Evolutionary conservation across 2,113 vertebrate genomes (phyloP).

Genomic region (Chroicocephalus ridibundus): DNA sequence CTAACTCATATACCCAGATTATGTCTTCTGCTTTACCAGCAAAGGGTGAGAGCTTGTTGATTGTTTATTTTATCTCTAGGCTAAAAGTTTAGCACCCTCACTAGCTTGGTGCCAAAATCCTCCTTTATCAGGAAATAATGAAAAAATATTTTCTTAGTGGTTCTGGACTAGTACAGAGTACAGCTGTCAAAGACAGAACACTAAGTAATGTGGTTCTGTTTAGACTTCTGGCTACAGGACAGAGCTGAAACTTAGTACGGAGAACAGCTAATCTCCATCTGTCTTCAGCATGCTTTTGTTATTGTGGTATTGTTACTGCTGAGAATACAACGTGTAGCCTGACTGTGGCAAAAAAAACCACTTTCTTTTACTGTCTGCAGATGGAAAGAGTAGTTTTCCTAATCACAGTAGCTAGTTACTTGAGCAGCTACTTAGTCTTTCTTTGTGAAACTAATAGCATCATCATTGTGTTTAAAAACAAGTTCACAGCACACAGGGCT

Average conservation of each 20-base stretch:
- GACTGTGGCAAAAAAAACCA: not conserved
- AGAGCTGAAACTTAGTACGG: not conserved
- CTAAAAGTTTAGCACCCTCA: not conserved
- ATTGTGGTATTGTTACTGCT: not conserved
- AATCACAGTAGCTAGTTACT: not conserved
- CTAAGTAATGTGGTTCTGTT: not conserved
- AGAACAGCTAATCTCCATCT: not conserved
- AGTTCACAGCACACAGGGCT: not conserved
- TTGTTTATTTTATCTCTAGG: not conserved
- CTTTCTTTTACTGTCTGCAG: not conserved
- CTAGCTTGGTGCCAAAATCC: not conserved
- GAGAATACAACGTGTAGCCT: not conserved
- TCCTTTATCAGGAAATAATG: not conserved
- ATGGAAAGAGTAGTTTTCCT: not conserved
- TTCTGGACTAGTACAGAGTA: not conserved
- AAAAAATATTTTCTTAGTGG: not conserved
- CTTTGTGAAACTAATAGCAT: not conserved
- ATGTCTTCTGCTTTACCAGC: slow-evolving; percentile 18
- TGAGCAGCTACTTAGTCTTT: not conserved
- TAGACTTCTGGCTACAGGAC: not conserved
- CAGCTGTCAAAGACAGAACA: not conserved
- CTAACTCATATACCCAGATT: not conserved
- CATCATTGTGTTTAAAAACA: not conserved
- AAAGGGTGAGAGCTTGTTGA: not conserved
- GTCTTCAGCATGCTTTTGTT: not conserved